phyloP scores from a whole-genome alignment of 2,797 vertebrate species.

The Rachycentron canadum region DNA sequence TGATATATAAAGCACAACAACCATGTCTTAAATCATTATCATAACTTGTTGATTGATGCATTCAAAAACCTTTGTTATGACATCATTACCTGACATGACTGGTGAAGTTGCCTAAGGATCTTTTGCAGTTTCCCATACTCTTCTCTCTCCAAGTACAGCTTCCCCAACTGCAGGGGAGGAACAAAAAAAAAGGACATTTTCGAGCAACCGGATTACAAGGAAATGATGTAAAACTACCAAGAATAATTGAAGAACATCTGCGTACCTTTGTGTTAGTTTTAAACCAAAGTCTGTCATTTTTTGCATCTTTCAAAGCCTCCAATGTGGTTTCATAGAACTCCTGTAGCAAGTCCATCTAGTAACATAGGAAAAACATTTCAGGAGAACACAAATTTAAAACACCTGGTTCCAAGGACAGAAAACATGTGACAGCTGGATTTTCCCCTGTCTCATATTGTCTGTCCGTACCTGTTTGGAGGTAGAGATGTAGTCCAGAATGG shows the following conservation, averaged over 20 bases:
- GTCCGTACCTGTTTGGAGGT: constrained; percentile 97
- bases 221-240: not conserved
- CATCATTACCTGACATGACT: constrained; percentile 95
- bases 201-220: not conserved
- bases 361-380: constrained; percentile 38
- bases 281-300: constrained; percentile 98
- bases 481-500: constrained; percentile 99
- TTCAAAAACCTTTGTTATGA: not conserved
- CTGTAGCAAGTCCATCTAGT: constrained; percentile 98
- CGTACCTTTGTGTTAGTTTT: constrained; percentile 99
- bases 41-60: too few relatives aligned
- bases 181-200: not conserved
- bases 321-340: constrained; percentile 99
- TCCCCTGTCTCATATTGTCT: not conserved
- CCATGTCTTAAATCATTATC: not conserved
- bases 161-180: constrained; percentile 90
- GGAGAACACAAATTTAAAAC: not conserved
- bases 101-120: constrained; percentile 97
- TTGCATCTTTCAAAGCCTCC: constrained; percentile 98
- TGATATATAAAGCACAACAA: not conserved
- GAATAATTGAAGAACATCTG: constrained; percentile 11
- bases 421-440: not conserved
- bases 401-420: not conserved
- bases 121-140: constrained; percentile 99
- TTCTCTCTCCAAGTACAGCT: constrained; percentile 98